These are phyloP conservation scores for Heteractis magnifica DNA, from an alignment of 92 coral and sea anemone genomes.

Conservation along the genomic window DNA sequence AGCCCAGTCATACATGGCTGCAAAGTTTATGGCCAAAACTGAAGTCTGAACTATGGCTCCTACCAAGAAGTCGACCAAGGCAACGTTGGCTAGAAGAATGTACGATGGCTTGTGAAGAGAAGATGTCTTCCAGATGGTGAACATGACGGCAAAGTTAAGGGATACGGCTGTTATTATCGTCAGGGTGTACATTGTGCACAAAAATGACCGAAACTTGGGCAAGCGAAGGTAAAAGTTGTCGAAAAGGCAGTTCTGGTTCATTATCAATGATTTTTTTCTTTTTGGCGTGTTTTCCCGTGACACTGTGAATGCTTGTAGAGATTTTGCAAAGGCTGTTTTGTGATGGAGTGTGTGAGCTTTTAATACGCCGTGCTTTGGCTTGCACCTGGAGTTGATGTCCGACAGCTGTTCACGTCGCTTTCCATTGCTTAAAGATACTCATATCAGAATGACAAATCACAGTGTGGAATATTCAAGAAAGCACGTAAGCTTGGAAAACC, in stretches of 20 bases:
- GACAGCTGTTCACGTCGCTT: too few species aligned
- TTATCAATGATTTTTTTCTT: not conserved
- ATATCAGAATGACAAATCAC: too few species aligned
- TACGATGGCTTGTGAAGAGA: conserved; percentile 14
- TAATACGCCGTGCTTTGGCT: too few species aligned
- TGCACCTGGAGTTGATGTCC: too few species aligned
- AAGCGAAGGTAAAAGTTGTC: not conserved
- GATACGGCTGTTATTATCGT: not conserved
- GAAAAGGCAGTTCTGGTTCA: not conserved
- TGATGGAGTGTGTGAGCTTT: too few species aligned
- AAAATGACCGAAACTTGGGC: not conserved
- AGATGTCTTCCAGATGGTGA: conserved; percentile 22
- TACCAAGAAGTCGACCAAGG: conserved; percentile 14
- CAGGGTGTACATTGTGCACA: not conserved
- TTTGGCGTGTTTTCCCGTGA: not conserved
- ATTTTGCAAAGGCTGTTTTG: too few species aligned
- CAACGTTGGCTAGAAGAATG: conserved; percentile 6
- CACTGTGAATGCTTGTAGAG: too few species aligned
- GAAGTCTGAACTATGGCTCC: not conserved
- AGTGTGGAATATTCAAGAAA: too few species aligned
- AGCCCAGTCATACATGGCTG: not conserved
- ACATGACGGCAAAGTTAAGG: not conserved
- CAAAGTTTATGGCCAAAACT: not conserved
- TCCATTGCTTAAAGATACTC: too few species aligned
- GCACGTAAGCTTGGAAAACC: too few species aligned